Evolutionary conservation across 37 sponge, comb jelly and placozoan species (phyloP).

Genomic region (Agelas oroides): DNA sequence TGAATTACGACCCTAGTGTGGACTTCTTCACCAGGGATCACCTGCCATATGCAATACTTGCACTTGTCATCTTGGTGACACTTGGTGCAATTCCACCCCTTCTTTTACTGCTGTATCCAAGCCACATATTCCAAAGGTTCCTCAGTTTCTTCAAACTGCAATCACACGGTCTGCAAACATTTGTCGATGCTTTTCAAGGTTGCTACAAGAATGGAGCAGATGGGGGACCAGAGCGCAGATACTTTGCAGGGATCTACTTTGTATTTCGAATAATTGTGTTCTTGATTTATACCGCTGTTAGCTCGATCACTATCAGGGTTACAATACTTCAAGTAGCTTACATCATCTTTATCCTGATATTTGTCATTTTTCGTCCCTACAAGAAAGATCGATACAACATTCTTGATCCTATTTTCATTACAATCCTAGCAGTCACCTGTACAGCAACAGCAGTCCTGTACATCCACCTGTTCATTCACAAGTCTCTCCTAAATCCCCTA

Average conservation of each 20-base stretch:
- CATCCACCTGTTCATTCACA: background rate
- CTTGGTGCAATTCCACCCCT: slow-evolving; percentile 44
- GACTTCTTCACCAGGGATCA: too few relatives aligned
- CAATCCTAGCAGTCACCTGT: background rate
- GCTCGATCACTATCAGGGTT: background rate
- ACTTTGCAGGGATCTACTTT: too few relatives aligned
- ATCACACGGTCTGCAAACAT: too few relatives aligned
- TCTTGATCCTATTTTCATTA: too few relatives aligned
- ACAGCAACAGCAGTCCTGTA: background rate
- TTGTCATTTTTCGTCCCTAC: slow-evolving; percentile 38
- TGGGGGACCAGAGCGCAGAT: too few relatives aligned
- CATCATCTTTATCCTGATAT: background rate
- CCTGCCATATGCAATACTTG: slow-evolving; percentile 13
- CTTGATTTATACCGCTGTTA: background rate
- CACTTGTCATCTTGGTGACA: slow-evolving; percentile 6
- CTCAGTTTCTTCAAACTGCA: too few relatives aligned
- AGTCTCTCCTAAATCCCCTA: background rate
- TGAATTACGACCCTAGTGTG: slow-evolving; percentile 44
- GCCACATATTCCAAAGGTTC: too few relatives aligned
- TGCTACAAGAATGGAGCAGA: too few relatives aligned
- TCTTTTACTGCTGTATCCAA: slow-evolving; percentile 40
- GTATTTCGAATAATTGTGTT: slow-evolving; percentile 32
- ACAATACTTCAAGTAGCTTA: background rate
- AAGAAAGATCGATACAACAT: slow-evolving; percentile 47
- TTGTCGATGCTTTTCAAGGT: too few relatives aligned